Evolutionary conservation across 2,113 vertebrate species (phyloP).

Genomic region (Lampris incognitus): DNA sequence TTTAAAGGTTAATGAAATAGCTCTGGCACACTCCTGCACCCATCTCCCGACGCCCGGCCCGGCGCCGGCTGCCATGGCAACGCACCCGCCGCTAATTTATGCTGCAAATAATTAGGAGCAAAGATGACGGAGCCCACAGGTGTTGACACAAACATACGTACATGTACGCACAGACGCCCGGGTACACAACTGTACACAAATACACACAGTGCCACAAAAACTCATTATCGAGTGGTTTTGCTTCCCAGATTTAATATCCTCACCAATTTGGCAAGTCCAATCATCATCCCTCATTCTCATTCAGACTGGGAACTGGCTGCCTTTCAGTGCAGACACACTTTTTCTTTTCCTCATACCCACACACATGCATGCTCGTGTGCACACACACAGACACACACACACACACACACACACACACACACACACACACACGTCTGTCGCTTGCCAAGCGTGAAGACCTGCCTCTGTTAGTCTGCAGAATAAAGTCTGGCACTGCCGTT

Average conservation of each 20-base stretch:
- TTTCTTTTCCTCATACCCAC: constrained; percentile 3
- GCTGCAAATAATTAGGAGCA: constrained; percentile 75
- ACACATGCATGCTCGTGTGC: not conserved
- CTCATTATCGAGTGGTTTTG: constrained; percentile 67
- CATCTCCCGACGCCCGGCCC: constrained; percentile 40
- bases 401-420: constrained; percentile 15
- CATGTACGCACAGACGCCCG: constrained; percentile 1
- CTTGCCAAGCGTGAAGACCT: constrained; percentile 29
- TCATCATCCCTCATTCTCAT: constrained; percentile 61
- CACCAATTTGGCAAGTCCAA: constrained; percentile 62
- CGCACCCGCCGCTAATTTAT: constrained; percentile 71
- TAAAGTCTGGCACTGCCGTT: constrained; percentile 25
- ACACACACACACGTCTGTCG: constrained; percentile 12
- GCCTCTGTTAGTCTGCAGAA: constrained; percentile 53
- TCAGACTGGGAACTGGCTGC: constrained; percentile 57
- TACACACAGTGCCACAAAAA: constrained; percentile 36
- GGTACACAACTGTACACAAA: constrained; percentile 18
- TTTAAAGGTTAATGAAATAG: constrained; percentile 83
- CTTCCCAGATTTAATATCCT: constrained; percentile 62
- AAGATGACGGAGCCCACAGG: constrained; percentile 67
- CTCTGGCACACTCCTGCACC: constrained; percentile 39
- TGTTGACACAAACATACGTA: constrained; percentile 64
- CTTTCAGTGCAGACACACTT: constrained; percentile 40
- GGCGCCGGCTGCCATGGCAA: constrained; percentile 73
- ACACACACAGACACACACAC: not conserved